Base-by-base conservation (phyloP, 2,888 invertebrate species). In the Oligia latruncula region DNA sequence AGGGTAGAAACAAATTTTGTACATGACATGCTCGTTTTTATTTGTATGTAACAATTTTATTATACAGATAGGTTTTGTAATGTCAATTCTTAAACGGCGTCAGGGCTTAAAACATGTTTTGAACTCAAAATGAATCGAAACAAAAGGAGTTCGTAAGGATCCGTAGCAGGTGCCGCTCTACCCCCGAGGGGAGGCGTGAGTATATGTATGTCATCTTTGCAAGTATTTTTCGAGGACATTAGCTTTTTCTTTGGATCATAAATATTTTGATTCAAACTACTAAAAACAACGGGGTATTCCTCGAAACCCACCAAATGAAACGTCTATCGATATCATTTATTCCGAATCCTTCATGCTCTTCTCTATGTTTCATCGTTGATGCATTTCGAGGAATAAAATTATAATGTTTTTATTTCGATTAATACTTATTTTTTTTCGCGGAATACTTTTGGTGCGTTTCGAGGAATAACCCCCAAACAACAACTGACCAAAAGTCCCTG, bases 1-100 rank as follows among this genome's bases (percentile, higher is more conserved):
- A 40, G 55, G 55, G 75, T 76, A 62, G 66, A 74, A 80, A 74
- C 17, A 29, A 74, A 77, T 74, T 84, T 84, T 84, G 85, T 84
- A 84, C 84, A 74, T 66, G 64, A 67, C 62, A 71, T 74, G 66
- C 55, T 78, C n/a, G 13, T 11, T 17, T 52, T 71, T 68, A 13
- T 20, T 80, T 55, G 6, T 68, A 17, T 49, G 20, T 72, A 78
- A 82, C 71, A 83, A 65, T 58, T 58, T 23, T 58, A 58, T 60
- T 58, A 65, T 70, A 81, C 75, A 81, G 29, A 2, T 0, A 35
- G 40, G 55, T 62, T 52, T 9, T 8, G 9, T 68, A 40, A 40
- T 60, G 65, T 15, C 65, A 66, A 82, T 72, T 67, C 49, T 35
- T 58, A 46, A 74, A 58, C 29, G 55, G 58, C 11, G 9, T 65